phyloP scores from a whole-genome alignment of 1,140 invertebrate genomes.

The Chlorops oryzae region DNA sequence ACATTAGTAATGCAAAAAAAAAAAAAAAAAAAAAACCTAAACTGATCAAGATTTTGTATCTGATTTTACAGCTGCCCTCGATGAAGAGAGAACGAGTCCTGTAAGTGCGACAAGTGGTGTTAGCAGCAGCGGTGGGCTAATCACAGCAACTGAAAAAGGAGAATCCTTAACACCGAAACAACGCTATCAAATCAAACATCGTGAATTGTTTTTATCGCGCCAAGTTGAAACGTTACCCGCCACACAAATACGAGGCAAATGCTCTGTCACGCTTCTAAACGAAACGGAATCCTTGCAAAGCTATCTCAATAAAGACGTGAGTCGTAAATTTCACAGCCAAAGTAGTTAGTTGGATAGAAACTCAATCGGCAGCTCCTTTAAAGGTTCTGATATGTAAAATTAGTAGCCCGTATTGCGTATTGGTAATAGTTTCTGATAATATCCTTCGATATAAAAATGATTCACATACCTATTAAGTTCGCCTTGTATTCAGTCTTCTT shows the following conservation, averaged over 20 bases:
- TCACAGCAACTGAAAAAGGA: conserved; percentile 31
- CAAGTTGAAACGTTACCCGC: conserved; percentile 97
- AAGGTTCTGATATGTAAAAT: no score
- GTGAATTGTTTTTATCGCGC: conserved; percentile 95
- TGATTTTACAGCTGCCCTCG: conserved; percentile 47
- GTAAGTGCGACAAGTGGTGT: conserved; percentile 46
- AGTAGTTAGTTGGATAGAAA: no score
- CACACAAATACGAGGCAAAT: conserved; percentile 98
- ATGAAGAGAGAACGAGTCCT: conserved; percentile 49
- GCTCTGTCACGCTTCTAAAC: conserved; percentile 94
- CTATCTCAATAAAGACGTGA: conserved; percentile 94
- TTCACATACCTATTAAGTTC: no score
- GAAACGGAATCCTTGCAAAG: conserved; percentile 94
- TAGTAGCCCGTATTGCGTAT: no score
- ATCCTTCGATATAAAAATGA: no score
- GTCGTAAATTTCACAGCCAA: conserved; percentile 42
- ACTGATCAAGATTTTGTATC: background rate
- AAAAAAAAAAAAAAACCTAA: no score
- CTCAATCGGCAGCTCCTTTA: no score
- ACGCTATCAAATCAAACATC: conserved; percentile 91
- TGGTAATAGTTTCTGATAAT: no score
- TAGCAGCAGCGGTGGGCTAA: conserved; percentile 21
- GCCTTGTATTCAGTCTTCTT: no score
- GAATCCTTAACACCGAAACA: conserved; percentile 62
- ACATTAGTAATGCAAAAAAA: no score